Base-by-base conservation (phyloP, 2,113 vertebrate species). In the Ifrita kowaldi region DNA sequence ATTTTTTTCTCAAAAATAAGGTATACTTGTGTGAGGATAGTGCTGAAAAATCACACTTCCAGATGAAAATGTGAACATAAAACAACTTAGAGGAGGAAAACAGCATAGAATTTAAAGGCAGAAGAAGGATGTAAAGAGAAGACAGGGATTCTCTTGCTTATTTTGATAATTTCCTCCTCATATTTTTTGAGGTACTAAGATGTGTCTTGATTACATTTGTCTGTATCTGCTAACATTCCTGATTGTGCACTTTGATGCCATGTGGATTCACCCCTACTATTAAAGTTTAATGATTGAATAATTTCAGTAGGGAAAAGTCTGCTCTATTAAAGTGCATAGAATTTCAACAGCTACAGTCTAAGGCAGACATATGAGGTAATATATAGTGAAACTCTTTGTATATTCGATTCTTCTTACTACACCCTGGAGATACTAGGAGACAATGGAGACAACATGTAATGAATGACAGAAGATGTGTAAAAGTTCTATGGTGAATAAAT, bases 401-500 rank as follows among this genome's bases (percentile, higher is more conserved):
- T 84, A 79, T 70, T 95, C 5, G 17, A 33, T 85, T 88, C 50
- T 77, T 90, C 64, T 91, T 78, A 90, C 37, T 67, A 52, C 52
- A 84, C 94, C 37, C 85, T 87, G 56, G 93, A 83, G 92, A 82
- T 89, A 67, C 16, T 50, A 56, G 68, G 71, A 97, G 80, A 96
- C 91, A 78, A 53, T 63, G 59, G 87, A 96, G 91, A 95, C 81
- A 91, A 74, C 9, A 23, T 69, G 69, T 91, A 95, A 87, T 46
- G 88, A 97, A 95, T 80, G 84, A 83, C 87, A 89, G 75, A 95
- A 93, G 93, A 89, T 57, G 80, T 91, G 63, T 83, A 75, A 84
- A 84, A 93, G 69, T 52, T 92, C 92, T 96, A 68, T 81, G 91
- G 96, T 93, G 93, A 96, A 97, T 97, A 98, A 97, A 97, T 97